phyloP scores from a whole-genome alignment of 2,113 vertebrate species.

The Chaetorhynchus papuensis region DNA sequence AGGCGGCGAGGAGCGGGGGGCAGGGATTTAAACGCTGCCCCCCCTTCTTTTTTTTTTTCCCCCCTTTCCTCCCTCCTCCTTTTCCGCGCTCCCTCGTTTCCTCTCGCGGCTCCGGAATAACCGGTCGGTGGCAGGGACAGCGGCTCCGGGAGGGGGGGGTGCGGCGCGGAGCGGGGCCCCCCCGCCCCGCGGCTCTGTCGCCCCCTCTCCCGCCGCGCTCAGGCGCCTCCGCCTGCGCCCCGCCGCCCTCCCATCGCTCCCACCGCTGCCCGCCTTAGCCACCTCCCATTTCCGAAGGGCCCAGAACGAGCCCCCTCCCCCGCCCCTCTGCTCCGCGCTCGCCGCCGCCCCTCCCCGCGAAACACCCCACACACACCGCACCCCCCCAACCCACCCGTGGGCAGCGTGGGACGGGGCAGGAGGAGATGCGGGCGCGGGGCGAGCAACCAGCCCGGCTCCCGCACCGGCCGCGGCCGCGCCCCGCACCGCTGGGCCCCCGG shows the following conservation, averaged over 20 bases:
- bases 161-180: neutral
- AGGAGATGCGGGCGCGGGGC: no score
- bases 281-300: no score
- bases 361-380: no score
- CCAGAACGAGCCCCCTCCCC: no score
- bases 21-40: neutral
- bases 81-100: neutral
- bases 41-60: neutral
- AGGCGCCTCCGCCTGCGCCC: neutral
- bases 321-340: no score
- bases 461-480: no score
- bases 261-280: neutral
- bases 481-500: no score
- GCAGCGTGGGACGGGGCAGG: no score
- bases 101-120: constrained; percentile 3
- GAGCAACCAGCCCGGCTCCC: no score
- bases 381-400: no score
- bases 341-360: no score
- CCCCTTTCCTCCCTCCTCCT: neutral
- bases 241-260: neutral
- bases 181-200: neutral
- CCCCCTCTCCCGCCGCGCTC: neutral
- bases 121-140: neutral
- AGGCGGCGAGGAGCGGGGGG: neutral
- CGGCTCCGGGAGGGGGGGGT: neutral